Evolutionary conservation across 1,140 invertebrate genomes (phyloP), one percentile per base, ranked within the genome.

Genomic region (Heliconius hewitsoni): DNA sequence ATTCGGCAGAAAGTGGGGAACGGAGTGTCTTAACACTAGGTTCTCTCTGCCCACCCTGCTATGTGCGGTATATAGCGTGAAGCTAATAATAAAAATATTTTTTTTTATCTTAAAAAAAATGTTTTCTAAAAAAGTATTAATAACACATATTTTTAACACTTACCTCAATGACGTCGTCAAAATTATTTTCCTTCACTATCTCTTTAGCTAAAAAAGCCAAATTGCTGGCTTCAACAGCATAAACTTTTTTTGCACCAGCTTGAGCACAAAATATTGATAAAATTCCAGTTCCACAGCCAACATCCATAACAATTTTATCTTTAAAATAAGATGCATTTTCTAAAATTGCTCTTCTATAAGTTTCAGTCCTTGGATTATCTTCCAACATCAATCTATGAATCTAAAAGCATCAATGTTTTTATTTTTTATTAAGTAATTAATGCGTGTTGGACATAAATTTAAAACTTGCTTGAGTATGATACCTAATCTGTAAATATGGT

Each of bases 251-350:
- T 70, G 98, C 98, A 46, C 99, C 99, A 77, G 98, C 98, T 94
- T 98, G 97, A 23, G 98, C 98, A 90, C 98, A 98, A 95, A 99
- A 99, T 96, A 99, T 97, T 27, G 98, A 99, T 13, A 99, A 95
- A 87, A 99, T 99, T 39, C 97, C 98, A 46, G 99, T 99, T 2
- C 99, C 99, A 93, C 98, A 99, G 19, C 99, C 99, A 75, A 99
- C 97, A 95, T 99, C 99, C 85, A 99, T 95, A 23, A 99, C 97
- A 57, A 96, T 94, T 95, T 98, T 98, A 73, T 96, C 96, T 89
- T 95, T 94, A 81, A 97, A 96, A 77, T 95, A 90, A 2, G 90
- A 83, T 82, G 91, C 93, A 84, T 99, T 99, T 60, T 96, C 95
- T 50, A 97, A 94, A 87, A 99, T 98, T 1, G 98, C 98, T 87